phyloP scores from a whole-genome alignment of 2,888 invertebrate genomes.

The Linnaemya vulpina region DNA sequence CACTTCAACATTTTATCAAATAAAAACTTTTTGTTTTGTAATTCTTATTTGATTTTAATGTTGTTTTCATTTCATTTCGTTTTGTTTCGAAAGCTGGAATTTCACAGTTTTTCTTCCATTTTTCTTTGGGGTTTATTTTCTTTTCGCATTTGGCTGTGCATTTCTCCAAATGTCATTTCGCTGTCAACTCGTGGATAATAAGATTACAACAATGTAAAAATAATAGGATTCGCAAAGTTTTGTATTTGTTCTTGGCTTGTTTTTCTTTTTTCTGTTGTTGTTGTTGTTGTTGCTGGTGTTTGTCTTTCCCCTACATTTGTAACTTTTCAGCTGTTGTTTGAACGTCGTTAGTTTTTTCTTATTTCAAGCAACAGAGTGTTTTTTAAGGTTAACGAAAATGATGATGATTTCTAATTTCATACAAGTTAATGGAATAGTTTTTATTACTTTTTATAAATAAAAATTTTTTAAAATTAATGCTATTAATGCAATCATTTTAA shows the following conservation, averaged over 20 bases:
- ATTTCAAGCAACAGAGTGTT: constrained; percentile 25
- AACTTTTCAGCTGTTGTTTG: constrained; percentile 50
- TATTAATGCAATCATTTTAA: too few relatives aligned
- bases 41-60: constrained; percentile 63
- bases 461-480: background rate
- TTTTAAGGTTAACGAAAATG: constrained; percentile 6
- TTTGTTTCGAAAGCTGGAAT: constrained; percentile 44
- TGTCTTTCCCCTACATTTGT: constrained; percentile 14
- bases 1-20: background rate
- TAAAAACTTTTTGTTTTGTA: background rate
- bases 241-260: background rate
- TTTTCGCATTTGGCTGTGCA: constrained; percentile 56
- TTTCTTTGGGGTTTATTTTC: constrained; percentile 51
- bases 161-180: constrained; percentile 82
- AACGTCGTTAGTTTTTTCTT: constrained; percentile 31
- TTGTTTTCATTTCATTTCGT: constrained; percentile 66
- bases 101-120: background rate
- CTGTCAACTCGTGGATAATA: constrained; percentile 82
- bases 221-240: constrained; percentile 81
- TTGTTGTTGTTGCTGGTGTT: constrained; percentile 12
- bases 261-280: background rate
- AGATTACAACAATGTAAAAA: constrained; percentile 82
- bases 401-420: constrained; percentile 15
- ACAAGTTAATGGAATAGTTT: background rate
- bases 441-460: background rate